Evolutionary conservation across 2,797 vertebrate species (phyloP).

Genomic region (Semaprochilodus insignis): DNA sequence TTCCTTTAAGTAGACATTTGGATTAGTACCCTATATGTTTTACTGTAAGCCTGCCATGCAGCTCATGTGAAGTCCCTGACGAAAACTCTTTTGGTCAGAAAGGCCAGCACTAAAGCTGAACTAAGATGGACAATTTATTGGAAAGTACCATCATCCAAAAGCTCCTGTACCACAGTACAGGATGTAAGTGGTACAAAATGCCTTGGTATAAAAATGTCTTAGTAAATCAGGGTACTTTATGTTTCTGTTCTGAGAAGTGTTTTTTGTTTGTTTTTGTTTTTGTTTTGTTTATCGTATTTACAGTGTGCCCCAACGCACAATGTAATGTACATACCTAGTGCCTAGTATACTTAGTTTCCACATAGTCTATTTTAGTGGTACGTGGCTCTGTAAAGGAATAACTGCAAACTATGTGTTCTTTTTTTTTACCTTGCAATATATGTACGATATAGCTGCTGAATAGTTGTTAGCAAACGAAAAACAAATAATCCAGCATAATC

Average conservation of each 20-base stretch:
- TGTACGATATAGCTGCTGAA: conserved; percentile 75
- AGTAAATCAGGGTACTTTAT: conserved; percentile 82
- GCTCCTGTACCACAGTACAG: conserved; percentile 46
- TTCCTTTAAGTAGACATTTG: conserved; percentile 26
- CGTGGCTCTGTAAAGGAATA: conserved; percentile 83
- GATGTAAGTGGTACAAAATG: conserved; percentile 72
- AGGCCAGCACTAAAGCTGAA: conserved; percentile 32
- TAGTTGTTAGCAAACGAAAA: conserved; percentile 78
- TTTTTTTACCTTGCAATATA: conserved; percentile 62
- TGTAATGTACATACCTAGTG: conserved; percentile 84
- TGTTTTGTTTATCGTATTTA: conserved; percentile 71
- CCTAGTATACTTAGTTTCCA: conserved; percentile 85
- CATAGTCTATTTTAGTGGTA: conserved; percentile 84
- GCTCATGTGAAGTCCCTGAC: conserved; percentile 30
- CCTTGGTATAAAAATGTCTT: conserved; percentile 81
- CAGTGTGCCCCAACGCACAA: conserved; percentile 80
- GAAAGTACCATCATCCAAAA: conserved; percentile 24
- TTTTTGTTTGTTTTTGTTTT: conserved; percentile 45
- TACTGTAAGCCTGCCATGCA: conserved; percentile 10
- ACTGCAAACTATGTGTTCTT: conserved; percentile 74
- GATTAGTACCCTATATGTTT: conserved; percentile 4
- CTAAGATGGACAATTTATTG: conserved; percentile 6
- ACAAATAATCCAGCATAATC: conserved; percentile 82
- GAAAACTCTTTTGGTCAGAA: conserved; percentile 26
- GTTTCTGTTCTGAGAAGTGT: conserved; percentile 72